These are phyloP conservation scores for Bruchidius siliquastri DNA, from an alignment of 2,888 invertebrate species.

Conservation along the genomic window DNA sequence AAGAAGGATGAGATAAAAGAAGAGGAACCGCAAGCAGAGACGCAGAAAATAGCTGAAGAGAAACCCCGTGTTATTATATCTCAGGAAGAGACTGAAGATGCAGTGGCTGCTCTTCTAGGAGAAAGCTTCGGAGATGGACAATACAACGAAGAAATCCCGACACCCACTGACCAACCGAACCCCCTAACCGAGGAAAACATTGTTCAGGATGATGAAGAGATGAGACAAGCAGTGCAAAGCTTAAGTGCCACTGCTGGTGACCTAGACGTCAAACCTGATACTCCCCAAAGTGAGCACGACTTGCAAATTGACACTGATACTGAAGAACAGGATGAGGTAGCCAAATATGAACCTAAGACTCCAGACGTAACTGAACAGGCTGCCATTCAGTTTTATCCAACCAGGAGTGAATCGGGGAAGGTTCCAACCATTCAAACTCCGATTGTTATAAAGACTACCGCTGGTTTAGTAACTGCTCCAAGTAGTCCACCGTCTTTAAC, in stretches of 20 bases:
- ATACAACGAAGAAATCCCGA: slow-evolving; percentile 52
- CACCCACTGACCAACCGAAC: slow-evolving; percentile 42
- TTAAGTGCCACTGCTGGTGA: slow-evolving; percentile 65
- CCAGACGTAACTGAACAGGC: slow-evolving; percentile 10
- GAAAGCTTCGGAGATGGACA: slow-evolving; percentile 68
- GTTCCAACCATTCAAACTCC: slow-evolving; percentile 1
- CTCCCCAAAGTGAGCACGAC: slow-evolving; percentile 79
- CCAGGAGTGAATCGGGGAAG: slow-evolving; percentile 24
- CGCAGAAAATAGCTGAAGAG: slow-evolving; percentile 56
- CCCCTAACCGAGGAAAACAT: slow-evolving; percentile 61
- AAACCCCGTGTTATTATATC: slow-evolving; percentile 80
- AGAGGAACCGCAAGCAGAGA: slow-evolving; percentile 42
- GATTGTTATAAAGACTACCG: slow-evolving; percentile 29
- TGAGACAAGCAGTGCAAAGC: slow-evolving; percentile 79
- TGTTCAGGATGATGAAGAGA: slow-evolving; percentile 81
- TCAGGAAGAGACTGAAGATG: slow-evolving; percentile 89
- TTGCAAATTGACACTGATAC: slow-evolving; percentile 82
- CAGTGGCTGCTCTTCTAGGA: slow-evolving; percentile 81
- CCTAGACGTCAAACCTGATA: slow-evolving; percentile 71
- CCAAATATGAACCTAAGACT: slow-evolving; percentile 33
- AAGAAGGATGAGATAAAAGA: slow-evolving; percentile 30
- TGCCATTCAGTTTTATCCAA: neutral
- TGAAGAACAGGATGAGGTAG: slow-evolving; percentile 68
- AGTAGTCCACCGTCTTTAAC: slow-evolving; percentile 43
- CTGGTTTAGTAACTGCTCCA: slow-evolving; percentile 26